Percentiles rank a stretch among this genome's conserved stretches.
phyloP scores from a whole-genome alignment of 2,797 vertebrate species.

The Vespertilio murinus region DNA sequence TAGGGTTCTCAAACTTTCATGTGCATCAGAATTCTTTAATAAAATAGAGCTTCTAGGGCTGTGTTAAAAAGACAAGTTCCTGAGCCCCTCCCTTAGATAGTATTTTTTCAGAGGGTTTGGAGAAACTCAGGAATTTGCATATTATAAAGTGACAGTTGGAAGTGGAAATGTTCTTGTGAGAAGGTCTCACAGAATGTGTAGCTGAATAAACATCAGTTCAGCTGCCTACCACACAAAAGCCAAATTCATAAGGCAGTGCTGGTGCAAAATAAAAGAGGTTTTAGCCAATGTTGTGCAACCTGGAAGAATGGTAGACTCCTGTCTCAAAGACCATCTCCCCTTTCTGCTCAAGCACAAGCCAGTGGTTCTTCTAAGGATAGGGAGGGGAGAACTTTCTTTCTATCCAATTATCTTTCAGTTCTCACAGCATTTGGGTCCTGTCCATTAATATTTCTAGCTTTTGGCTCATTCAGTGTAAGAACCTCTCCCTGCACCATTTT shows the following conservation, averaged over 20 bases:
- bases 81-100: background rate
- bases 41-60: background rate
- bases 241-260: background rate
- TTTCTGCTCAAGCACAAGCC: background rate
- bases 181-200: background rate
- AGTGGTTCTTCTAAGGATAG: background rate
- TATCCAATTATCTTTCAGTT: background rate
- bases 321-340: background rate
- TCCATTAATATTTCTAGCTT: background rate
- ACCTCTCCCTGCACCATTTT: background rate
- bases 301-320: background rate
- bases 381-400: background rate
- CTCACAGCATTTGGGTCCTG: background rate
- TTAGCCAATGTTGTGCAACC: background rate
- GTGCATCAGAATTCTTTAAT: background rate
- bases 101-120: constrained; percentile 8
- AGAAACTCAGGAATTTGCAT: background rate
- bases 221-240: background rate
- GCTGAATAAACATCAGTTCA: background rate
- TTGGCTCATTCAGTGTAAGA: background rate
- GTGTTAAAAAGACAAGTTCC: background rate
- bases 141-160: constrained; percentile 36
- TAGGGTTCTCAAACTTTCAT: background rate
- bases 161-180: constrained; percentile 18
- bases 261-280: background rate